Conservation (phyloP, 2,888 invertebrate species). For the Agrotis segetum region DNA sequence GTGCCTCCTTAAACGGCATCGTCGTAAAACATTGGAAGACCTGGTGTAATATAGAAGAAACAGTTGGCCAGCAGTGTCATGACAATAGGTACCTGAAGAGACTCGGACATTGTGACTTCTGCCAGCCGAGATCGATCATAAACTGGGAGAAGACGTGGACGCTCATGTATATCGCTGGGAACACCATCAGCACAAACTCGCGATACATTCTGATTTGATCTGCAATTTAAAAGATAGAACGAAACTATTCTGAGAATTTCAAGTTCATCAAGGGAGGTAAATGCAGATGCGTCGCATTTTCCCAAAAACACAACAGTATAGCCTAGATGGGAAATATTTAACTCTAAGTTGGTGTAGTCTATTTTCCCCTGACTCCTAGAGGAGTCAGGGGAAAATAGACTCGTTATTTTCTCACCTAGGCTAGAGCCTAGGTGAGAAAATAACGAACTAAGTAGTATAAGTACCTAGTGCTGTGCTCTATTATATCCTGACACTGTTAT, state of each 20-base stretch:
- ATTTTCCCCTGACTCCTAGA: too few species aligned
- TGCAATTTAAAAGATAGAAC: slow-evolving; percentile 70
- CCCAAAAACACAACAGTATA: neutral
- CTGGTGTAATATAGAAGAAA: neutral
- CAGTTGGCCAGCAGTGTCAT: neutral
- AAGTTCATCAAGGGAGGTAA: neutral
- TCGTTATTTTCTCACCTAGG: too few species aligned
- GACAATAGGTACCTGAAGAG: slow-evolving; percentile 84
- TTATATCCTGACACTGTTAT: neutral
- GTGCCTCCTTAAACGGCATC: neutral
- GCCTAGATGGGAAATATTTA: neutral
- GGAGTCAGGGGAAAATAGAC: too few species aligned
- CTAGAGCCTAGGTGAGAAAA: too few species aligned
- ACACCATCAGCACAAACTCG: slow-evolving; percentile 90
- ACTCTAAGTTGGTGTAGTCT: neutral
- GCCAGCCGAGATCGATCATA: slow-evolving; percentile 91
- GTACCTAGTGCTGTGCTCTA: neutral
- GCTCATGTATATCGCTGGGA: slow-evolving; percentile 91
- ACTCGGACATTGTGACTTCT: slow-evolving; percentile 79
- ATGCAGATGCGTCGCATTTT: too few species aligned
- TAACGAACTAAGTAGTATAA: too few species aligned
- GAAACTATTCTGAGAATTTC: neutral
- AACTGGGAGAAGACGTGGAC: slow-evolving; percentile 88
- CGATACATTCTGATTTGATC: slow-evolving; percentile 91
- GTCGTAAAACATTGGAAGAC: neutral